Evolutionary conservation across 2,113 vertebrate species (phyloP), one percentile per base, ranked within the genome.

Genomic region (Himantopus leucocephalus): DNA sequence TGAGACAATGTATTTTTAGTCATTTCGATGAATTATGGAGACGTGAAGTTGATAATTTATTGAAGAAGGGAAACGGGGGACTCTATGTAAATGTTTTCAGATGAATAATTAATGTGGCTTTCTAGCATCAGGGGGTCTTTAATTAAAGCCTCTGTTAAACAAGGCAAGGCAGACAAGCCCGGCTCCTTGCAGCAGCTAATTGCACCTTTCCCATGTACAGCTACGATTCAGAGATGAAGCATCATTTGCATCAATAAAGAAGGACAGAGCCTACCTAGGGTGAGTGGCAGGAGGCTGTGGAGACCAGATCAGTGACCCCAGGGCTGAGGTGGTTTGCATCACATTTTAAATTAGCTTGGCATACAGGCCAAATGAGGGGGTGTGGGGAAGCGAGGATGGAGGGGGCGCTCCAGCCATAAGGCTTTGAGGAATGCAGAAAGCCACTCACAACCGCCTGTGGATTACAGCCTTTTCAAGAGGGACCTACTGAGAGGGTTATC

Each of bases 61-160:
- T 98, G 98, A 98, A 97, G 97, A 97, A 98, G 94, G 85, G 94
- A 97, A 98, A 97, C 58, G 59, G 96, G 96, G 95, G 98, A 98
- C 94, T 97, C 98, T 98, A 98, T 98, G 98, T 98, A 98, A 98
- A 98, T 98, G 98, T 98, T 98, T 98, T 98, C 96, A 97, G 95
- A 98, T 98, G 97, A 98, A 98, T 98, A 98, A 98, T 98, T 98
- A 98, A 98, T 98, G 97, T 97, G 96, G 97, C 96, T 98, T 98
- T 98, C 96, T 82, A 74, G 96, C 97, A 97, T 97, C 97, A 97
- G 94, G 97, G 97, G 97, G 95, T 98, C 98, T 98, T 98, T 98
- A 98, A 98, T 98, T 98, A 98, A 98, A 98, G 97, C 91, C 95
- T 98, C 97, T 97, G 95, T 98, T 98, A 98, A 98, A 98, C 97